Conservation (phyloP, 2,797 vertebrate species). For the Phrynocephalus guinanensis region DNA sequence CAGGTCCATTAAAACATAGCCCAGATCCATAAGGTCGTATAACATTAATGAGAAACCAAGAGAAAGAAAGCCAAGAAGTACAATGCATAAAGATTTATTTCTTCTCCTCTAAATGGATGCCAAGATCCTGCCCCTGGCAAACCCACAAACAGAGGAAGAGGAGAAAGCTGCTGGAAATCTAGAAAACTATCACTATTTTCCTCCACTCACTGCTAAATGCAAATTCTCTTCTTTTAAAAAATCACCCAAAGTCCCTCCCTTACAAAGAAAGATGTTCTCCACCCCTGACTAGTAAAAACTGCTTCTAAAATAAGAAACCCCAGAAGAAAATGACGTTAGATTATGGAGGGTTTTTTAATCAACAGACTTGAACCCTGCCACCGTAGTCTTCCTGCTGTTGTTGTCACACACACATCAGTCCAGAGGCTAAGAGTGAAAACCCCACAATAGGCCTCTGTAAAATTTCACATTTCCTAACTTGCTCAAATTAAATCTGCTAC, state of each 20-base stretch:
- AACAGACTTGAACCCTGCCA: not conserved
- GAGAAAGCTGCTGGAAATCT: constrained; percentile 47
- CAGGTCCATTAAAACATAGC: accelerated
- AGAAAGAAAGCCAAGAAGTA: constrained; percentile 1
- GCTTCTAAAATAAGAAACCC: not conserved
- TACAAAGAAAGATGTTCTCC: too few relatives aligned
- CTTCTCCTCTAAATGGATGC: constrained; percentile 7
- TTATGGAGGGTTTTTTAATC: not conserved
- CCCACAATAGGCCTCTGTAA: not conserved
- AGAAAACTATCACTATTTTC: not conserved
- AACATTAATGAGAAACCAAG: constrained; percentile 29
- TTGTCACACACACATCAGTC: not conserved
- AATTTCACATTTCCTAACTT: not conserved
- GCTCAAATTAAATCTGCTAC: not conserved
- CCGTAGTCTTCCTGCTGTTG: constrained; percentile 14
- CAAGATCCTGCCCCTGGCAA: constrained; percentile 42
- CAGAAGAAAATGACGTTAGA: not conserved
- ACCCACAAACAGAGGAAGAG: not conserved
- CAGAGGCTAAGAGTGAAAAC: not conserved
- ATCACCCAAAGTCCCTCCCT: not conserved
- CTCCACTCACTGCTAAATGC: not conserved
- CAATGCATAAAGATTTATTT: constrained; percentile 8
- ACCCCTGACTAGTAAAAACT: not conserved
- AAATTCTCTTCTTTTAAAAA: not conserved
- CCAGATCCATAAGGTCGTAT: constrained; percentile 19